Base-by-base conservation (phyloP, 2,797 vertebrate species). In the Semaprochilodus insignis region DNA sequence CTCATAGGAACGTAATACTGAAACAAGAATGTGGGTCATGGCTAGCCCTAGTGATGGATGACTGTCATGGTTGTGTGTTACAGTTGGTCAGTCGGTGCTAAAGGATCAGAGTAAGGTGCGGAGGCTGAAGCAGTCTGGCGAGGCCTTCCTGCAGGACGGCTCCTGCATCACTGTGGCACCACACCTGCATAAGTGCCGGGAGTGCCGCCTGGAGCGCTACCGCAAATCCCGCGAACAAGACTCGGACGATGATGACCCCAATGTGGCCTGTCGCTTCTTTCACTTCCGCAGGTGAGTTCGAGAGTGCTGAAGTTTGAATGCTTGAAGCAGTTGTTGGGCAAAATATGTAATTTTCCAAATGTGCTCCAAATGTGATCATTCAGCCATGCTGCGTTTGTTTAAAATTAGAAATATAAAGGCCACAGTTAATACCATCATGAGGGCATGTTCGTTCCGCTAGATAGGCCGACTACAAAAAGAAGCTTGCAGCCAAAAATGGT, bases 151-250 rank as follows among this genome's bases (percentile, higher is more conserved):
- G 54, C 98, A 99, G 90, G 98, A 99, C 71, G 98, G 98, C 65
- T 99, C 98, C 34, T 99, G 98, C 90, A 99, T 99, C 92, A 99
- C 97, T 0, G 98, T 99, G 74, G 98, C 98, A 3, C 98, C 98
- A 71, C 98, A 99, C 90, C 93, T 99, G 89, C 98, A 99, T 93
- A 99, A 99, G 91, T 99, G 98, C 86, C 96, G 98, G 0, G 98
- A 99, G 88, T 99, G 98, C 88, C 97, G 98, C 19, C 91, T 99
- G 85, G 98, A 99, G 89, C 96, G 98, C 71, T 99, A 99, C 87
- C 95, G 98, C 51, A 99, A 99, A 90, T 97, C 97, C 90, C 97
- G 98, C 60, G 98, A 98, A 0, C 97, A 97, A 36, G 97, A 99
- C 40, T 96, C 96, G 0, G 98, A 99, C 19, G 97, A 99, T 0